Conservation (phyloP, 1,140 invertebrate species). For the Pararge aegeria region DNA sequence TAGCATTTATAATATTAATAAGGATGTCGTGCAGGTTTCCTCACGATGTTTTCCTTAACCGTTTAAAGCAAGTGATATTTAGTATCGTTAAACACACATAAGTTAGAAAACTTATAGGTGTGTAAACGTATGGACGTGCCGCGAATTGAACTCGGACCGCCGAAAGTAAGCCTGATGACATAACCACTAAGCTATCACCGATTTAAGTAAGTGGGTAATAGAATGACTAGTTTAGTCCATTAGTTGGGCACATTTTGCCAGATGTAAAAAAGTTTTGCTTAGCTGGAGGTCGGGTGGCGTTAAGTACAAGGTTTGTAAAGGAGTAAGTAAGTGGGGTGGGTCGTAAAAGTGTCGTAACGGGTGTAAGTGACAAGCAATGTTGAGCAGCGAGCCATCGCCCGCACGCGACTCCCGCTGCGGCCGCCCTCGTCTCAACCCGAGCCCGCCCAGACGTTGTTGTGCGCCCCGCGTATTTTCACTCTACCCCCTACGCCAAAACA, state of each 20-base stretch:
- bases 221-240: constrained; percentile 41
- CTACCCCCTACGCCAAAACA: constrained; percentile 16
- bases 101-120: no score
- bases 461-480: not conserved
- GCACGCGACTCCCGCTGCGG: constrained; percentile 54
- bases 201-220: constrained; percentile 40
- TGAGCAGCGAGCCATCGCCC: constrained; percentile 45
- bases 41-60: no score
- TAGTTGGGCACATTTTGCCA: constrained; percentile 45
- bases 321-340: constrained; percentile 32
- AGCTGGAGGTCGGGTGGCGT: constrained; percentile 43
- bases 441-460: constrained; percentile 22
- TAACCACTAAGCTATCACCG: no score
- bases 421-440: constrained; percentile 24
- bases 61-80: no score
- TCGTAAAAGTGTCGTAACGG: constrained; percentile 51
- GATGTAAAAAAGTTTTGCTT: constrained; percentile 56
- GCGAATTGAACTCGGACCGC: no score
- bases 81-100: no score
- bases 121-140: no score
- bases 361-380: constrained; percentile 49
- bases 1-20: no score
- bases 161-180: no score
- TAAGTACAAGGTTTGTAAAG: constrained; percentile 56
- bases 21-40: no score